These are phyloP conservation scores for Lordiphosa stackelbergi DNA, from an alignment of 1,140 invertebrate species.

Conservation along the genomic window DNA sequence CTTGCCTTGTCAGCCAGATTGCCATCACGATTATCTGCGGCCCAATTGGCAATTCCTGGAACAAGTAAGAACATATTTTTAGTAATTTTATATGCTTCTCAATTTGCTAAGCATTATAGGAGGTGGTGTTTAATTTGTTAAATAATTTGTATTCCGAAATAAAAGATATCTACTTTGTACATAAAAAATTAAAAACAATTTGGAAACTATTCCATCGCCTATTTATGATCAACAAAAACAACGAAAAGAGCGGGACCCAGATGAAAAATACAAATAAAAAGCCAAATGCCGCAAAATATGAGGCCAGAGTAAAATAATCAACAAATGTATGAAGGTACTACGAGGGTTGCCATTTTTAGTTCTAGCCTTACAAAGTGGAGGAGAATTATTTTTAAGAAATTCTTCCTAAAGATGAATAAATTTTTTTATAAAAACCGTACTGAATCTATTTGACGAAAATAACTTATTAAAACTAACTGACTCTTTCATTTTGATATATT, in stretches of 20 bases:
- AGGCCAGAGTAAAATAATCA: slow-evolving; percentile 25
- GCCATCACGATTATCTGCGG: slow-evolving; percentile 71
- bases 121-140: neutral
- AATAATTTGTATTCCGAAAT: neutral
- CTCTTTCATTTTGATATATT: too few relatives aligned
- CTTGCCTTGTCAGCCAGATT: slow-evolving; percentile 75
- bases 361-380: too few relatives aligned
- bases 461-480: too few relatives aligned
- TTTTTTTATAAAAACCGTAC: too few relatives aligned
- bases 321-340: slow-evolving; percentile 58
- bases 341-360: neutral
- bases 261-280: slow-evolving; percentile 8
- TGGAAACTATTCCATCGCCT: slow-evolving; percentile 32
- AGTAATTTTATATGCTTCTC: slow-evolving; percentile 30
- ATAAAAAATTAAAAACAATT: slow-evolving; percentile 21
- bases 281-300: slow-evolving; percentile 3
- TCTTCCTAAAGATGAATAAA: too few relatives aligned
- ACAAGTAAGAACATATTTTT: slow-evolving; percentile 25
- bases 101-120: neutral
- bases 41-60: slow-evolving; percentile 76
- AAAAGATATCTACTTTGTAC: neutral
- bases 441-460: too few relatives aligned
- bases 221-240: slow-evolving; percentile 31
- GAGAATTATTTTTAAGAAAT: too few relatives aligned
- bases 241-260: slow-evolving; percentile 5